Base-by-base conservation (phyloP, 2,888 invertebrate species). In the Aleiodes alternator region DNA sequence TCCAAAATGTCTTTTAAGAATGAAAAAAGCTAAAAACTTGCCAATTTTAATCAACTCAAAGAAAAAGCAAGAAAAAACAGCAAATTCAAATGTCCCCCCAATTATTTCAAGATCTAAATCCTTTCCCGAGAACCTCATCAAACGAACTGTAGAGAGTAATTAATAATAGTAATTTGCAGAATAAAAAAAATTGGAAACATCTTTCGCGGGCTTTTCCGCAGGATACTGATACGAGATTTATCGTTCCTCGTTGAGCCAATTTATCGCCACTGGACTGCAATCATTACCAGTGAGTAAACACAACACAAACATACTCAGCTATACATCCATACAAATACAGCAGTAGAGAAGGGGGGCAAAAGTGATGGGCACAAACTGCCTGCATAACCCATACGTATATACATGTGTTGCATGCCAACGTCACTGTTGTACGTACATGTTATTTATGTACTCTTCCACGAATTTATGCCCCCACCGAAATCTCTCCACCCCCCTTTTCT, bases 391-490 rank as follows among this genome's bases (percentile, higher is more conserved):
- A 72, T 43, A 38, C 12, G 50, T 50, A 50, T 43, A 71, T 38
- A 69, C 48, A 55, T 64, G 31, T 43, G 69, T 69, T 64, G 64
- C 64, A 64, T 48, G 64, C 53, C 69, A 69, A 61, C 64, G 64
- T 72, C 51, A 61, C 51, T 51, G 64, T 61, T 61, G 51, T 51
- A 72, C 64, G 43, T 14, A 72, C 64, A 61, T 69, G 74, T 74
- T 74, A 74, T 74, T 74, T 74, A 74, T 74, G 74, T 74, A 74
- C 69, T 74, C 69, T 68, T 74, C 34, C 43, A 53, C 16, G 53
- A 74, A 74, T 74, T 74, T 74, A 74, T 74, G 74, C 69, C 61
- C 53, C 74, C 23, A 23, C 23, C 59, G 69, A 9, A 8, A 43
- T 11, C 43, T 11, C 43, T 8, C 43, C 43, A 3, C 43, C 43